Base-by-base conservation (phyloP, 2,797 vertebrate species). In the Coreius guichenoti region DNA sequence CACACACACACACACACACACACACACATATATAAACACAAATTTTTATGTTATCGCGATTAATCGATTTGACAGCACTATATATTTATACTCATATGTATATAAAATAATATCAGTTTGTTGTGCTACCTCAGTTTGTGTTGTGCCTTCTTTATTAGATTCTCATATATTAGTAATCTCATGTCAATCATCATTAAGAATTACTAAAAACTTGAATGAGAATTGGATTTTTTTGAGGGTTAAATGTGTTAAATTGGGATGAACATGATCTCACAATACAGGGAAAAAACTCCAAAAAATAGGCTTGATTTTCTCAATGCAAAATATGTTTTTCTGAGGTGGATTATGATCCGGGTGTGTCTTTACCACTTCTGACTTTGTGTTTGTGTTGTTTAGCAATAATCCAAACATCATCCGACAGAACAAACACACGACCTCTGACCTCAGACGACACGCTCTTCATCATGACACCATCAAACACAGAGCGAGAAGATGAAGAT, bases 321-420 rank as follows among this genome's bases (percentile, higher is more conserved):
- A 12, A 9, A 61, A 61, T 21, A 1, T 8, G 5, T 29, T 19
- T 33, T 33, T 33, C 29, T 36, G 67, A 23, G 19, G 21, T 70
- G 36, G 36, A 43, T 26, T 47, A 16, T 47, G n/a, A 72, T 29
- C 69, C 43, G 16, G n/a, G 26, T 45, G 16, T 47, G 19, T 33
- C 63, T n/a, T n/a, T n/a, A n/a, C n/a, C n/a, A n/a, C 26, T 1
- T 4, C 8, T 23, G 21, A 56, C 9, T 54, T 9, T 80, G 13
- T 78, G 7, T 67, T 36, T 76, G 17, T 74, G 54, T 78, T 51
- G 14, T 81, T 78, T 47, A 89, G 88, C 82, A 86, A 2, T 89
- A 76, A 89, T 45, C 49, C 45, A 36, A 43, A 81, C 29, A 67
- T 81, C 74, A 8, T 29, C 43, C 23, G 26, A 80, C 14, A 39